Evolutionary conservation across 1,140 invertebrate genomes (phyloP).

Genomic region (Brachionus calyciflorus): DNA sequence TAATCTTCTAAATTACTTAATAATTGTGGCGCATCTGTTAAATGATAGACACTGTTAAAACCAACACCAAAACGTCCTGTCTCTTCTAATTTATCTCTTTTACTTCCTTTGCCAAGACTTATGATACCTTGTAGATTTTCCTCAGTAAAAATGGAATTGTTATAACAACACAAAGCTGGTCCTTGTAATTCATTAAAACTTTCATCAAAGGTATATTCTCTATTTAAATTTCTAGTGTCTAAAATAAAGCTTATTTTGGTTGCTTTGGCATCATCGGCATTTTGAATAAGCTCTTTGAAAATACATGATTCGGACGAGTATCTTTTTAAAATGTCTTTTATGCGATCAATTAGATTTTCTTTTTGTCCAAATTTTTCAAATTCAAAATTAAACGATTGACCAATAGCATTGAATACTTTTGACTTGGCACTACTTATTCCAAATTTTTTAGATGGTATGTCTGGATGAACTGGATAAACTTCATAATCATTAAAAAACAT

Average conservation of each 20-base stretch:
- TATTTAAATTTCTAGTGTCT: constrained; percentile 49
- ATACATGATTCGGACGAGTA: constrained; percentile 54
- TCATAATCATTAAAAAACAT: background rate
- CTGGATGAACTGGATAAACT: background rate
- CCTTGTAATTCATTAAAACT: constrained; percentile 49
- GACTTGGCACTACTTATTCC: background rate
- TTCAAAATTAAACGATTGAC: background rate
- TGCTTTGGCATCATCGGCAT: constrained; percentile 61
- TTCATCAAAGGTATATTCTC: constrained; percentile 49
- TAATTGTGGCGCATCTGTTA: constrained; percentile 57
- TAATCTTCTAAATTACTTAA: constrained; percentile 50
- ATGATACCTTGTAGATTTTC: constrained; percentile 51
- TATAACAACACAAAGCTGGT: constrained; percentile 51
- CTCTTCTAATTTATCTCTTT: constrained; percentile 51
- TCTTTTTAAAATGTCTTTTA: constrained; percentile 52
- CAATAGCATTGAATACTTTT: background rate
- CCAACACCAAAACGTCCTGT: constrained; percentile 56
- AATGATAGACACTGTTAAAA: constrained; percentile 58
- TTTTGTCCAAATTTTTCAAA: constrained; percentile 51
- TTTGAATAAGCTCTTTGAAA: constrained; percentile 53
- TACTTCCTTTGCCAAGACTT: constrained; percentile 52
- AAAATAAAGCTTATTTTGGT: constrained; percentile 53
- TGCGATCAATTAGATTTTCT: constrained; percentile 52
- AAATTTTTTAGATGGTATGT: constrained; percentile 20
- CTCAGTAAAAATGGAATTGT: constrained; percentile 51